Evolutionary conservation across 2,113 vertebrate species (phyloP).

Genomic region (Galbula dea): DNA sequence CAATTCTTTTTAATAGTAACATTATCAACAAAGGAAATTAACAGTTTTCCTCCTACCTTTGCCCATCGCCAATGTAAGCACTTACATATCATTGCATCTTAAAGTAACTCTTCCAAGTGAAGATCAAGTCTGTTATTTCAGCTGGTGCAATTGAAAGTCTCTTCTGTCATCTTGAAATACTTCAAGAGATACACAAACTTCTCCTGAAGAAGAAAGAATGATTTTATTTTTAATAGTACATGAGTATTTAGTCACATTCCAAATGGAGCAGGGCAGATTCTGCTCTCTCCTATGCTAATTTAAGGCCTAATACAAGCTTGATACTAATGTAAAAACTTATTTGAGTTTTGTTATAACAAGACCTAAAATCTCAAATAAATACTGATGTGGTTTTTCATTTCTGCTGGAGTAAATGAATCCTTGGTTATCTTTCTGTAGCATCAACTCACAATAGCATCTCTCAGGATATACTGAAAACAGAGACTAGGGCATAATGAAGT

Average conservation of each 20-base stretch:
- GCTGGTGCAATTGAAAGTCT: not conserved
- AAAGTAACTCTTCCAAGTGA: not conserved
- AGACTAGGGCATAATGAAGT: not conserved
- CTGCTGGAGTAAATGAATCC: not conserved
- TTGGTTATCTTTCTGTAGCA: not conserved
- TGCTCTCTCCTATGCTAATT: not conserved
- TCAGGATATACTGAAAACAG: not conserved
- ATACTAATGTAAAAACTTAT: not conserved
- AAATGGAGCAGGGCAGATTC: not conserved
- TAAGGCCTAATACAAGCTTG: not conserved
- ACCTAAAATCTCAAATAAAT: not conserved
- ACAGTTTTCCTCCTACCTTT: slow-evolving; percentile 6
- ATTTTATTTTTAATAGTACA: not conserved
- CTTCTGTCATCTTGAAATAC: not conserved
- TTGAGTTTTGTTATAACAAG: not conserved
- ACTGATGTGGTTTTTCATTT: not conserved
- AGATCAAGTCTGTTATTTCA: slow-evolving; percentile 17
- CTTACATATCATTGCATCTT: not conserved
- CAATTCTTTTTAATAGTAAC: not conserved
- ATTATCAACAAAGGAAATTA: not conserved
- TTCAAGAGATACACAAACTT: not conserved
- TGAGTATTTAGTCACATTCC: not conserved
- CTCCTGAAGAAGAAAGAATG: not conserved
- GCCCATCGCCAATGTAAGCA: not conserved
- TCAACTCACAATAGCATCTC: not conserved